Percentiles rank a stretch among this genome's conserved stretches.
Conservation (phyloP, 2,888 invertebrate species). For the Limnephilus rhombicus region DNA sequence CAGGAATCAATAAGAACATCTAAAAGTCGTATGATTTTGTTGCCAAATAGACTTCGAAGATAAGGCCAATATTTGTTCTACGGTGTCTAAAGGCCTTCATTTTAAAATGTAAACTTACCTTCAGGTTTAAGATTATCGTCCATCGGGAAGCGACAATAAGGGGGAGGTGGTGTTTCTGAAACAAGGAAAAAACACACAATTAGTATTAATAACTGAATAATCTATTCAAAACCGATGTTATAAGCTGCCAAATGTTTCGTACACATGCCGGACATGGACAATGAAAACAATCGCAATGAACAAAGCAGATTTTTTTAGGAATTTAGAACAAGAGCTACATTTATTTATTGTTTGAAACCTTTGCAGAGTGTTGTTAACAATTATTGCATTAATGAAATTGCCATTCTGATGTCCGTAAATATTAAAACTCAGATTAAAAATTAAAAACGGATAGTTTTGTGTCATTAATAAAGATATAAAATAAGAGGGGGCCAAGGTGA, state of each 20-base stretch:
- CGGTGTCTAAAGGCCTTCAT: constrained; percentile 28
- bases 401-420: too few species aligned
- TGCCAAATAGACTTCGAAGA: background rate
- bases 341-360: too few species aligned
- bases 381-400: too few species aligned
- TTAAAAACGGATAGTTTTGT: too few species aligned
- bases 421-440: too few species aligned
- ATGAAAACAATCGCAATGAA: background rate
- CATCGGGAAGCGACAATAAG: constrained; percentile 87
- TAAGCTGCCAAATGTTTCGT: background rate
- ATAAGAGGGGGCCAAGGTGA: too few species aligned
- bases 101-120: constrained; percentile 78
- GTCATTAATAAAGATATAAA: too few species aligned
- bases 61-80: background rate
- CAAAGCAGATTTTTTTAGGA: background rate
- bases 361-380: too few species aligned
- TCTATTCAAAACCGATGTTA: background rate
- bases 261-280: background rate
- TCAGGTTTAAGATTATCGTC: constrained; percentile 86
- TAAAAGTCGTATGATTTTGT: background rate
- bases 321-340: background rate
- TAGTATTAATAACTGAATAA: background rate
- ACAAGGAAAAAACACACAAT: constrained; percentile 67
- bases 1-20: too few species aligned
- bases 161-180: constrained; percentile 91